Conservation (phyloP, 2,113 vertebrate species). For the Campylorhamphus procurvoides region DNA sequence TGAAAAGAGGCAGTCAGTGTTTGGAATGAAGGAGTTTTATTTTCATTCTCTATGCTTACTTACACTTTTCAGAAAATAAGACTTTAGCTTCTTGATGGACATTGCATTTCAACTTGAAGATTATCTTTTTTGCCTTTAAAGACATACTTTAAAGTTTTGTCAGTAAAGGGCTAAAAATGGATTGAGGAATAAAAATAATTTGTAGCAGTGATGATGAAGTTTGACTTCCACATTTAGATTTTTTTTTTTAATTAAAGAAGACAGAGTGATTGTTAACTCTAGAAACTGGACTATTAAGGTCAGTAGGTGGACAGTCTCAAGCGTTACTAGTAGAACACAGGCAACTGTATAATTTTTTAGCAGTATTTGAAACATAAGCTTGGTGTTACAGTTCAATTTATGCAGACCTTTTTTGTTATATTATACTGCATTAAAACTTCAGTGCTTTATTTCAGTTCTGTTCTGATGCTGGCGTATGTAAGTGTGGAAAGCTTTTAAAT, state of each 20-base stretch:
- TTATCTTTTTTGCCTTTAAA: neutral
- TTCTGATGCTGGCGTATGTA: neutral
- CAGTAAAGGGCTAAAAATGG: neutral
- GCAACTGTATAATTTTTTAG: neutral
- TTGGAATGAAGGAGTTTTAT: neutral
- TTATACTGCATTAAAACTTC: neutral
- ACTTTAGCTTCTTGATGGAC: neutral
- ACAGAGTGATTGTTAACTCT: neutral
- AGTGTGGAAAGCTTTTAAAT: neutral
- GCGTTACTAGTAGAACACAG: neutral
- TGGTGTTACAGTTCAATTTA: neutral
- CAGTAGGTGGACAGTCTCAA: neutral
- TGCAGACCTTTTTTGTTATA: neutral
- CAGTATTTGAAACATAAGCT: neutral
- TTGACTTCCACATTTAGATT: neutral
- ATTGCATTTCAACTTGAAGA: neutral
- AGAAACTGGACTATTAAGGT: neutral
- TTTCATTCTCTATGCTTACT: neutral
- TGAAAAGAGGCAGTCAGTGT: neutral
- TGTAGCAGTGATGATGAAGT: neutral
- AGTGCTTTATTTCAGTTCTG: neutral
- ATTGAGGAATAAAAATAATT: neutral
- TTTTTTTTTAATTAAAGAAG: neutral
- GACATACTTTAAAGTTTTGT: neutral
- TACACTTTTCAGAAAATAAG: neutral